Evolutionary conservation across 2,797 vertebrate species (phyloP), one percentile per base, ranked within the genome.

Genomic region (Acipenser transmontanus): DNA sequence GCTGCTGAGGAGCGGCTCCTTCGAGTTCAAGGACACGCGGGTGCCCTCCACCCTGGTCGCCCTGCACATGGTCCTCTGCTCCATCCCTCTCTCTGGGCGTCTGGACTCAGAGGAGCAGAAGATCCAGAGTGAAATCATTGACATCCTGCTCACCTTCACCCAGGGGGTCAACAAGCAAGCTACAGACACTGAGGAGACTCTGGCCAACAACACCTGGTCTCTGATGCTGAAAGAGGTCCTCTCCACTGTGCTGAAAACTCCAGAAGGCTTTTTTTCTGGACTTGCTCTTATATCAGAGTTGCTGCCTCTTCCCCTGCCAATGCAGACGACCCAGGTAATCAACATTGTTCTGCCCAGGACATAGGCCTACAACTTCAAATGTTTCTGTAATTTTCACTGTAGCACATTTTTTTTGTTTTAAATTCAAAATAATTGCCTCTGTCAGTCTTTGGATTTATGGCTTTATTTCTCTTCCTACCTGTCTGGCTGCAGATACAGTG

Each of bases 131-230:
- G 92, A 98, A 61, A 94, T 98, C 50, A 91, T 97, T 14, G 97
- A 98, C 69, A 93, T 98, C 63, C 83, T 99, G 73, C 87, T 99
- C 77, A 96, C 96, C 68, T 99, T 99, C 80, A 98, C 97, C 0
- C 96, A 98, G 78, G 95, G 95, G 8, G 96, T 98, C 72, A 97
- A 93, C 65, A 88, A 97, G 70, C 85, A 97, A 80, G 92, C 94
- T 75, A 97, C 95, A 10, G 95, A 96, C 68, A 97, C 97, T 10
- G 97, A 98, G 80, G 97, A 99, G 78, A 97, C 95, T 34, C 82
- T 99, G 81, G 95, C 96, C 0, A 96, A 93, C 72, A 99, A 99
- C 84, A 98, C 96, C 1, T 99, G 97, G 97, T 99, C 97, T 71
- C 86, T 99, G 80, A 99, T 99, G 97, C 84, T 99, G 9, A 99